Base-by-base conservation (phyloP, 2,888 invertebrate genomes). In the Heteromurus nitidus region DNA sequence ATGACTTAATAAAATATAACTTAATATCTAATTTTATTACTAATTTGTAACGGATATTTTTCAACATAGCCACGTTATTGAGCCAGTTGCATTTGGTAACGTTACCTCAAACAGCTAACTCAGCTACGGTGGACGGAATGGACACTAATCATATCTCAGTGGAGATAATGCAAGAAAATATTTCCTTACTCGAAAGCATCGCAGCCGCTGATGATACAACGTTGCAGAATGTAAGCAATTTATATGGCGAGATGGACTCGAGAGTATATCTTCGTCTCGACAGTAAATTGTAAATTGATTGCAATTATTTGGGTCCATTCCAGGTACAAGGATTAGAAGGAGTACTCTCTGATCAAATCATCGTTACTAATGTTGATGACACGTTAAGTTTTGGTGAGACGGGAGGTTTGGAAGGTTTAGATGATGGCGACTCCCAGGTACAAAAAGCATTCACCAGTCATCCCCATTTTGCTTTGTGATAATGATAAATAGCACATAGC, bases 291-390 rank as follows among this genome's bases (percentile, higher is more conserved):
- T 18, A 50, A 5, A 50, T 50, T 11, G 7, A n/a, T 18, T 11
- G 30, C 31, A 2, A 62, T 9, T 18, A 9, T 62, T 30, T 24
- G 30, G 24, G 1, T 36, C 20, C 7, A 50, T 18, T 53, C 55
- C 5, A 85, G 86, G 87, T 87, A 2, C 87, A 88, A 75, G 85
- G 83, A 0, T 67, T 87, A 7, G 88, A 87, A 82, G 85, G 84
- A 1, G 82, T 87, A 1, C 53, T 87, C 3, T 73, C 85, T 2
- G 87, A 87, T 55, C 87, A 85, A 72, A 86, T 85, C 42, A 86
- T 87, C 64, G 87, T 85, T 3, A 79, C 87, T 24, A 86, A 83
- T 75, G 85, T 85, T 0, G 87, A 84, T 28, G 85, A 87, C 58
- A 65, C 83, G 0, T 67, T 87, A 20, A 85, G 73, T 67, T 85